Conservation (phyloP, 64 coral and sea anemone genomes). For the Montipora cactus region DNA sequence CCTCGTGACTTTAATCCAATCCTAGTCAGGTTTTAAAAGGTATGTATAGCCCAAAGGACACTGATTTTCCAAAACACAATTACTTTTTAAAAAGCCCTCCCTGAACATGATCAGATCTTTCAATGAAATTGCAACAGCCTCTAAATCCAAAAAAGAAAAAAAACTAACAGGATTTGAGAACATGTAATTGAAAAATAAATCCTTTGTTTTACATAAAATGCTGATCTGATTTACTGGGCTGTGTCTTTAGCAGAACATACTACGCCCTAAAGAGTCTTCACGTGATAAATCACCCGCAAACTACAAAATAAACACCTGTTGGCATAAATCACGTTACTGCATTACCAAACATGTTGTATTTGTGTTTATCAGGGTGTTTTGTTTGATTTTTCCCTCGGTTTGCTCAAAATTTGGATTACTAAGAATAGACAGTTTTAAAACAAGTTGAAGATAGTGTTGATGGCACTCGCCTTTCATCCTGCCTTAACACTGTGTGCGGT, state of each 20-base stretch:
- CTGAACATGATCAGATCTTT: not conserved
- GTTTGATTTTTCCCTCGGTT: no score
- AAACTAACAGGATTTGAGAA: not conserved
- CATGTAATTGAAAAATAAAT: not conserved
- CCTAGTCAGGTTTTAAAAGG: no score
- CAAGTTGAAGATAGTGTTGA: no score
- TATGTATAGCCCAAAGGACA: no score
- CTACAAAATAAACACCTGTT: constrained; percentile 4
- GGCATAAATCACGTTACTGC: not conserved
- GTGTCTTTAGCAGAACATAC: not conserved
- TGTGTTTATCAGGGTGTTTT: no score
- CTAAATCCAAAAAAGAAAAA: not conserved
- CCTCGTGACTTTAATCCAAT: no score
- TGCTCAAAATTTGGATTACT: no score
- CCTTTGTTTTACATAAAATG: not conserved
- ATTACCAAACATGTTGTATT: no score
- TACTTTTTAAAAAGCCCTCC: no score
- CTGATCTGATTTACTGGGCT: not conserved
- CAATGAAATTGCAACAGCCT: not conserved
- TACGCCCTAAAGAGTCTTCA: not conserved
- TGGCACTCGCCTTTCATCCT: no score
- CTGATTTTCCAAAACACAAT: no score
- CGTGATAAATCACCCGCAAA: not conserved
- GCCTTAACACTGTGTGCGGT: no score
- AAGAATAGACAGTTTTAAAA: not conserved